A percentile compares a stretch with the other conserved stretches of the same genome.
phyloP scores from a whole-genome alignment of 2,113 vertebrate species.

The Poecilia latipinna region DNA sequence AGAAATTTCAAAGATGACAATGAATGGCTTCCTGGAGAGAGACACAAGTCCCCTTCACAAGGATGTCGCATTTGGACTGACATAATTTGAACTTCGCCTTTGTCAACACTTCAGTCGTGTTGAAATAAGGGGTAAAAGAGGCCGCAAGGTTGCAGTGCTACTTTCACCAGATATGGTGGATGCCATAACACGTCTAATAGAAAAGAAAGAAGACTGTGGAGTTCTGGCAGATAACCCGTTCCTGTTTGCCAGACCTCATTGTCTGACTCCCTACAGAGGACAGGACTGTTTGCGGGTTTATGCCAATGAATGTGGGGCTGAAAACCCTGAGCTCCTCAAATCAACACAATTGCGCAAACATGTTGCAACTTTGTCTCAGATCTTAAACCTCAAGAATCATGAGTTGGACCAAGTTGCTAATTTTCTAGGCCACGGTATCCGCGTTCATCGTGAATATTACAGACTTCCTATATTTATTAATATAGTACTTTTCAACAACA shows the following conservation, averaged over 20 bases:
- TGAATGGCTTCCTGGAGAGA: slow-evolving; percentile 8
- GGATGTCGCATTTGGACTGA: slow-evolving; percentile 9
- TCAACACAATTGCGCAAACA: background rate
- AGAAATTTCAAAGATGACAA: slow-evolving; percentile 14
- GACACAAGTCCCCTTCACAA: slow-evolving; percentile 15
- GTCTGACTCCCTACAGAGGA: slow-evolving; percentile 16
- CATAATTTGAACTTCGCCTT: slow-evolving; percentile 3
- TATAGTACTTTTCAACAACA: no score
- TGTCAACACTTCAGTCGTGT: slow-evolving; percentile 14
- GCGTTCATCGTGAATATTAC: slow-evolving; percentile 2
- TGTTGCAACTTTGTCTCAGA: slow-evolving; percentile 17
- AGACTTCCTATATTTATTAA: slow-evolving; percentile 1
- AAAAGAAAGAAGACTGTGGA: slow-evolving; percentile 12
- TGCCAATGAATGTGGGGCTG: slow-evolving; percentile 6
- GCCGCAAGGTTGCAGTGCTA: background rate
- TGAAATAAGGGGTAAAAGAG: slow-evolving; percentile 6
- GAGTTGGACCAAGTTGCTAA: slow-evolving; percentile 9
- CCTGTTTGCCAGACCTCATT: slow-evolving; percentile 19
- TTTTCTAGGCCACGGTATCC: slow-evolving; percentile 7
- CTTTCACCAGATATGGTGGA: slow-evolving; percentile 7
- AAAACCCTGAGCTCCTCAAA: slow-evolving; percentile 13
- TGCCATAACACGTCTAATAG: background rate
- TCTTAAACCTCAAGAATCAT: slow-evolving; percentile 12
- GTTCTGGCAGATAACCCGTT: slow-evolving; percentile 5
- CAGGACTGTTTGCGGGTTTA: slow-evolving; percentile 10